A percentile compares a stretch with the other conserved stretches of the same genome.
These are phyloP conservation scores for Molorchus minor DNA, from an alignment of 2,888 invertebrate genomes.

Conservation along the genomic window DNA sequence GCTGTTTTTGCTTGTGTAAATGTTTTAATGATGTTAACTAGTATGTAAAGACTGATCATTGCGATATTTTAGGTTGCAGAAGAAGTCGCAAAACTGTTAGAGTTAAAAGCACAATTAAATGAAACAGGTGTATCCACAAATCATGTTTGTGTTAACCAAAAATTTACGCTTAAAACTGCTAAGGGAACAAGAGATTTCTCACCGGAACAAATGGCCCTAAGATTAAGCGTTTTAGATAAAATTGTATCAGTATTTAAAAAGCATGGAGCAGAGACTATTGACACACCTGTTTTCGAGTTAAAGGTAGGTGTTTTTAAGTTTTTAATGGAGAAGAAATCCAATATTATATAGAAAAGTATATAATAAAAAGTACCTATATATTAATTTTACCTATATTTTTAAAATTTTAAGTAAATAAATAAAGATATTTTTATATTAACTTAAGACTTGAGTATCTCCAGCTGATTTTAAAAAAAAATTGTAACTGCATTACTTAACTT, in stretches of 20 bases:
- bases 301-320: constrained; percentile 72
- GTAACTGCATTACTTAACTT: no score
- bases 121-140: constrained; percentile 63
- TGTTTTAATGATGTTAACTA: no score
- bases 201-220: constrained; percentile 93
- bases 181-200: constrained; percentile 96
- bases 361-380: neutral
- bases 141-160: constrained; percentile 67
- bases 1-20: no score
- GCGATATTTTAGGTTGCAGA: constrained; percentile 76
- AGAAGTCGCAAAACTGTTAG: constrained; percentile 83
- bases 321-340: neutral
- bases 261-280: constrained; percentile 98
- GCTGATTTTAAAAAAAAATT: no score
- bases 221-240: constrained; percentile 85
- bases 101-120: constrained; percentile 79
- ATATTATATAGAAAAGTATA: no score
- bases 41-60: neutral
- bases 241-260: constrained; percentile 91
- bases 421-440: no score
- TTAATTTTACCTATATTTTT: neutral
- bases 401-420: neutral
- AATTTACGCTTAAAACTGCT: constrained; percentile 88
- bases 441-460: no score
- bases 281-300: constrained; percentile 97